A percentile compares a stretch with the other conserved stretches of the same genome.
These are phyloP conservation scores for Penelope pileata DNA, from an alignment of 2,113 vertebrate species.

Conservation along the genomic window DNA sequence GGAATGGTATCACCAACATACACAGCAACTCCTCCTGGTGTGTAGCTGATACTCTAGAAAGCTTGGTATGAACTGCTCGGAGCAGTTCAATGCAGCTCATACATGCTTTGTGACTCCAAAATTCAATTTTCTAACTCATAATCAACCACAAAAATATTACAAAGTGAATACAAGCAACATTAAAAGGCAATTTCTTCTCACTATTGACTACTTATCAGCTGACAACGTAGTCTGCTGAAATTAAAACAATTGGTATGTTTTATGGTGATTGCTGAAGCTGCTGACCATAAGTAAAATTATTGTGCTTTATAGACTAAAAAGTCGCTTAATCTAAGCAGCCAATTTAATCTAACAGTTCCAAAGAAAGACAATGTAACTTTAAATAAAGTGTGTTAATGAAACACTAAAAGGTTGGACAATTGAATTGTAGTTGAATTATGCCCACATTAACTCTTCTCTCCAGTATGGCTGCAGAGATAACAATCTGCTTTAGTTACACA, in stretches of 20 bases:
- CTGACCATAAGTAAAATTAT: conserved; percentile 6
- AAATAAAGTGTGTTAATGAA: conserved; percentile 32
- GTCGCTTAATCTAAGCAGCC: conserved; percentile 29
- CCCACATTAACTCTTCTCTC: not conserved
- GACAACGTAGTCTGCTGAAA: conserved; percentile 58
- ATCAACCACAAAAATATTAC: conserved; percentile 57
- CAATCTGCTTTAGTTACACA: not conserved
- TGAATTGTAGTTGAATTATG: not conserved
- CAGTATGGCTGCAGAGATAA: not conserved
- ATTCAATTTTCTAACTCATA: conserved; percentile 63
- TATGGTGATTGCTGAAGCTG: conserved; percentile 30
- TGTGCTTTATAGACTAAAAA: conserved; percentile 25
- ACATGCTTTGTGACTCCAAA: conserved; percentile 32
- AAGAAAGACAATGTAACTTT: conserved; percentile 40
- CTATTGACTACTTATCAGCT: conserved; percentile 64
- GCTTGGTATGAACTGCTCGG: not conserved
- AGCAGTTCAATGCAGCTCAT: conserved; percentile 32
- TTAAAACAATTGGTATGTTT: conserved; percentile 62
- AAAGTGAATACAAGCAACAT: conserved; percentile 47
- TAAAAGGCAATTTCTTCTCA: conserved; percentile 68
- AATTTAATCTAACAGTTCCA: conserved; percentile 39
- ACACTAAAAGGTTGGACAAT: not conserved
- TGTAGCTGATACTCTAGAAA: conserved; percentile 17
- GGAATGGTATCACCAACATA: conserved; percentile 27
- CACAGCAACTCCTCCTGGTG: conserved; percentile 5